Evolutionary conservation across 1,140 invertebrate species (phyloP), one percentile per base, ranked within the genome.

Genomic region (Globodera rostochiensis): DNA sequence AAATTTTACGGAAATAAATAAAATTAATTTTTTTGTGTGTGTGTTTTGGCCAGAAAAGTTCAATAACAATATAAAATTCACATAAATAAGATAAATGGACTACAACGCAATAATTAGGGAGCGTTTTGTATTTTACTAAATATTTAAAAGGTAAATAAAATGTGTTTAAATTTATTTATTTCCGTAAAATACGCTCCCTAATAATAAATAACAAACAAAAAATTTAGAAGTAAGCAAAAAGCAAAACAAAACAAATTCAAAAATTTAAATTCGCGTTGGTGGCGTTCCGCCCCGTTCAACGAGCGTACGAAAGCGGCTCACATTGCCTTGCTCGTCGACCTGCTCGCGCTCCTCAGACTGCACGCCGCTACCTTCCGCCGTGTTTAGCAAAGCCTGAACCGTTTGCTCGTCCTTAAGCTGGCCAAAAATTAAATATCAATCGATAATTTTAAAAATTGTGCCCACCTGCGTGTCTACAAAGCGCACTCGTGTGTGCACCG

Each of bases 381-480:
- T 49, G 36, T 64, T 70, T 19, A 78, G 46, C 47, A 78, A 36
- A 71, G 64, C 21, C 21, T 78, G 66, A 5, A 78, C 70, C 11
- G 49, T 53, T 47, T 78, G 77, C 60, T 49, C 77, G 50, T 78
- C 77, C 77, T 78, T 71, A 36, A 71, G 2, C n/a, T n/a, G 46
- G 6, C 69, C 3, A 47, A 71, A 47, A 1, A 11, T 13, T 36
- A 11, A 71, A 45, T 15, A 70, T 70, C 67, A 70, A 70, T 70
- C 9, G n/a, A 25, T 15, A 70, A 70, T 70, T 21, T 66, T 21
- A 69, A 77, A 21, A 57, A 46, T 76, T 49, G 8, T 36, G 6
- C 36, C n/a, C 66, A 78, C 77, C 77, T 88, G 87, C 0, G 87
- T 88, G 66, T 88, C 87, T 21, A 87, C 88, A 77, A 88, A 88